Percentiles rank a stretch among this genome's conserved stretches.
Conservation (phyloP, 1,140 invertebrate species). For the Sinonovacula constricta region DNA sequence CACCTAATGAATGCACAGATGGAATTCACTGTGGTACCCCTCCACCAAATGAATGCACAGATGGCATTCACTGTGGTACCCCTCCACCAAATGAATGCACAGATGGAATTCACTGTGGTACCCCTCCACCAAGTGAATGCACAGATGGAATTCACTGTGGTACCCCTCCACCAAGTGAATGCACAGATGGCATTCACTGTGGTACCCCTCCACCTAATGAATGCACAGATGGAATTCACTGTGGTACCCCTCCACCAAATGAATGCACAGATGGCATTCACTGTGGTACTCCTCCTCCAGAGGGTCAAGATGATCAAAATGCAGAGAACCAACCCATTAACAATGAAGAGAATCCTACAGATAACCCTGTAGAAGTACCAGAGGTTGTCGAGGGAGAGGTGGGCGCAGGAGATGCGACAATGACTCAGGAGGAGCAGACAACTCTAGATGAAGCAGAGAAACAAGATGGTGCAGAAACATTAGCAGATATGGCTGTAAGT, state of each 20-base stretch:
- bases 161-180: conserved; percentile 46
- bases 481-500: too few species aligned
- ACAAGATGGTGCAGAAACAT: too few species aligned
- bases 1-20: conserved; percentile 30
- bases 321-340: too few species aligned
- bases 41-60: conserved; percentile 34
- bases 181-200: conserved; percentile 39
- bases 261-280: conserved; percentile 47
- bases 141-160: conserved; percentile 49
- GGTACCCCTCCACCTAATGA: conserved; percentile 42
- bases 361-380: too few species aligned
- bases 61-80: conserved; percentile 50
- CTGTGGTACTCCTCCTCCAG: conserved; percentile 49
- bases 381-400: too few species aligned
- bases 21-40: conserved; percentile 46
- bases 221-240: conserved; percentile 43
- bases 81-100: conserved; percentile 36
- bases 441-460: too few species aligned
- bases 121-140: conserved; percentile 25
- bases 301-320: too few species aligned
- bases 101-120: conserved; percentile 42
- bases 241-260: conserved; percentile 46
- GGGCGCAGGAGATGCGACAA: too few species aligned
- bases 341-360: too few species aligned
- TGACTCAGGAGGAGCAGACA: too few species aligned